A percentile compares a stretch with the other conserved stretches of the same genome.
These are phyloP conservation scores for Elgaria multicarinata DNA, from an alignment of 2,113 vertebrate genomes.

Conservation along the genomic window DNA sequence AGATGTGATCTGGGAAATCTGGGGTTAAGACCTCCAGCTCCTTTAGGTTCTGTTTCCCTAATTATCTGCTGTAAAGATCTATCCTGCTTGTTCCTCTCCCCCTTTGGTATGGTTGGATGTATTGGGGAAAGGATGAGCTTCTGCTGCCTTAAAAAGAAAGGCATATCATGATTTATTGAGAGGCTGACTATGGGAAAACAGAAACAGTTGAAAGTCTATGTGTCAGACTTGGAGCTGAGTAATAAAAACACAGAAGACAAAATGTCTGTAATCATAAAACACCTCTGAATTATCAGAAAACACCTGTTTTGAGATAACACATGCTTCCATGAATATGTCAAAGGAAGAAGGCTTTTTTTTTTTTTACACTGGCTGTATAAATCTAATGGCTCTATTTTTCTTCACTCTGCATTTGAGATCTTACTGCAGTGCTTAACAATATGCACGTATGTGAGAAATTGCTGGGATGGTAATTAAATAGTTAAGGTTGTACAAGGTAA, in stretches of 20 bases:
- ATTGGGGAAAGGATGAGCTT: background rate
- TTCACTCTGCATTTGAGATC: background rate
- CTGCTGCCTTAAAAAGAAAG: background rate
- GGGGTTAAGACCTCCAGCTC: background rate
- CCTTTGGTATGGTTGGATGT: background rate
- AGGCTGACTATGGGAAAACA: background rate
- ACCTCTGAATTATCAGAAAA: background rate
- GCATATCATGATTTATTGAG: background rate
- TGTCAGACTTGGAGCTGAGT: background rate
- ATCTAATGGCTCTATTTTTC: accelerated
- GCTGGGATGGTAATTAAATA: slow-evolving; percentile 42
- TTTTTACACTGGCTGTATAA: background rate
- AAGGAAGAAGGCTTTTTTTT: background rate
- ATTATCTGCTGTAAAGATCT: background rate
- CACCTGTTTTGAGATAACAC: background rate
- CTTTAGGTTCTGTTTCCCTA: background rate
- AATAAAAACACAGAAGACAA: background rate
- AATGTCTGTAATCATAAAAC: background rate
- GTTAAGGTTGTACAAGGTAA: background rate
- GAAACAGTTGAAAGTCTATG: background rate
- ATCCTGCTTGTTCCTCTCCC: background rate
- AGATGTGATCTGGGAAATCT: background rate
- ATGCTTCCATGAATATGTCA: background rate
- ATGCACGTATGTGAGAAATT: accelerated
- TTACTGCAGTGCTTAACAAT: background rate